phyloP scores from a whole-genome alignment of 2,797 vertebrate genomes.

The Anas bahamensis region DNA sequence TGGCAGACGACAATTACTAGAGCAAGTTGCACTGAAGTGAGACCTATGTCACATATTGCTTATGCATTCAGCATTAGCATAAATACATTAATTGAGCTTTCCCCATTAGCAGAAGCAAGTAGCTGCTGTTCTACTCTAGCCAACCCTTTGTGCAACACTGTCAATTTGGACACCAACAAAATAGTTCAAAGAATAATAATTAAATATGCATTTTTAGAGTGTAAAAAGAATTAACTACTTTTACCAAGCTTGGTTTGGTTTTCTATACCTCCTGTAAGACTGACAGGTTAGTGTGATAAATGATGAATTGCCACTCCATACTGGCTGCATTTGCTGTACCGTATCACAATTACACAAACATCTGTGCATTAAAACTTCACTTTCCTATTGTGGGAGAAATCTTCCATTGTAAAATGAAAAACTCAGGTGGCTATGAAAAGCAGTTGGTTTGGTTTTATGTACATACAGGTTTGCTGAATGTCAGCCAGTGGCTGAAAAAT shows the following conservation, averaged over 20 bases:
- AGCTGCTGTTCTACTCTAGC: not conserved
- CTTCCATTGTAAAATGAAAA: not conserved
- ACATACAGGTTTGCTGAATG: not conserved
- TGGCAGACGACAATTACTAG: not conserved
- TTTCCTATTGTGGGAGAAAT: not conserved
- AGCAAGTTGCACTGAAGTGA: not conserved
- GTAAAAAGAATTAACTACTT: not conserved
- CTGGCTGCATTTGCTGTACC: not conserved
- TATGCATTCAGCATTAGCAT: not conserved
- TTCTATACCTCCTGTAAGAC: not conserved
- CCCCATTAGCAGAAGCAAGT: not conserved
- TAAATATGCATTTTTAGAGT: not conserved
- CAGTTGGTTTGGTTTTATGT: not conserved
- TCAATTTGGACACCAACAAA: not conserved
- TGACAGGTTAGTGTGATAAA: not conserved
- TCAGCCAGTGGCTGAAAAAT: not conserved
- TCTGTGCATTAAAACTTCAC: not conserved
- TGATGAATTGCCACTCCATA: not conserved
- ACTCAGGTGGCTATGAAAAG: not conserved
- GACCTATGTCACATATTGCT: accelerated
- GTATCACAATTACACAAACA: not conserved
- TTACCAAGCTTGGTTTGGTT: not conserved
- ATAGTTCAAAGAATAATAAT: not conserved
- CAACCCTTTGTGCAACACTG: not conserved
- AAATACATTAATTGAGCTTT: not conserved